Conservation (phyloP, 2,113 vertebrate species). For the Erpornis zantholeuca region DNA sequence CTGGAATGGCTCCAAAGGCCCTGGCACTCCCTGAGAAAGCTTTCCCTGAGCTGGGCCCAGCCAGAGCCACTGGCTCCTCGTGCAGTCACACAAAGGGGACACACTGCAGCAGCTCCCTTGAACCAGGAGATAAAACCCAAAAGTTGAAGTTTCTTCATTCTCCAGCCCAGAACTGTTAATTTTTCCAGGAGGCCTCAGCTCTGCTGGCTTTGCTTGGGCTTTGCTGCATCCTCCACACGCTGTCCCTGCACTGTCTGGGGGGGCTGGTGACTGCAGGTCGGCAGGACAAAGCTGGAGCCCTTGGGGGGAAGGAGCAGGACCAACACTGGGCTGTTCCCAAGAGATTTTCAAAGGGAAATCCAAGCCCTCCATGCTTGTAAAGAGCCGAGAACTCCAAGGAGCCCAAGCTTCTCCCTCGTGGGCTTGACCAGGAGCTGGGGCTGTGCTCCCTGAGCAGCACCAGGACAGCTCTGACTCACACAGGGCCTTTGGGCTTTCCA, state of each 20-base stretch:
- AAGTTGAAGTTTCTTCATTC: neutral
- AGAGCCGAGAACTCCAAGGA: neutral
- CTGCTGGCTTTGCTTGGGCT: neutral
- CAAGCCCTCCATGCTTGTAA: neutral
- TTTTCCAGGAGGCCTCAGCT: neutral
- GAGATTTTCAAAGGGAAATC: neutral
- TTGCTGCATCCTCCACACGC: rapidly evolving
- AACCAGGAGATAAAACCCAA: neutral
- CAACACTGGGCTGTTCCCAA: neutral
- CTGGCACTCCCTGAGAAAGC: neutral
- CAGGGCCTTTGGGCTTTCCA: neutral
- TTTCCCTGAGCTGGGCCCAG: neutral
- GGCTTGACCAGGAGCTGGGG: neutral
- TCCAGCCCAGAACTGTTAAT: neutral
- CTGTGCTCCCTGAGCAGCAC: neutral
- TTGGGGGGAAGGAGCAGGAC: neutral
- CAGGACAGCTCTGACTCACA: neutral
- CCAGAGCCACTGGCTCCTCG: neutral
- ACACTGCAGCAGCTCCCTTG: neutral
- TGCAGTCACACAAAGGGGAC: neutral
- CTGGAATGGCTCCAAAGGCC: neutral
- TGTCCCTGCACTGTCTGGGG: neutral
- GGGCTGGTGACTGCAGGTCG: neutral
- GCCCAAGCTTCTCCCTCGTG: neutral
- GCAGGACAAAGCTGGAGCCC: neutral